phyloP scores from a whole-genome alignment of 1,140 invertebrate species.

The Brachionus sp. region DNA sequence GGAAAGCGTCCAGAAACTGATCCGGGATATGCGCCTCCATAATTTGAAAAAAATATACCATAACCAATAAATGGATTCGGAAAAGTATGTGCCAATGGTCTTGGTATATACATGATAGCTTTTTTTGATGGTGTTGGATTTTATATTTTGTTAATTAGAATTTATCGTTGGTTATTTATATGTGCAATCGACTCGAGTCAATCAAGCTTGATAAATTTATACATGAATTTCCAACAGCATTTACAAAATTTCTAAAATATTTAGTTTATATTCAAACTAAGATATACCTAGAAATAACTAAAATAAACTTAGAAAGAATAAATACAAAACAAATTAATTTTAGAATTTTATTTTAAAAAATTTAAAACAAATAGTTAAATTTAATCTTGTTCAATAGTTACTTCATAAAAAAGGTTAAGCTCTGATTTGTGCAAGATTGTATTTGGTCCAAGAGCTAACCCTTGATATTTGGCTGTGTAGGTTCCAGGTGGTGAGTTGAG shows the following conservation, averaged over 20 bases:
- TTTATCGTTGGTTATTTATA: not conserved
- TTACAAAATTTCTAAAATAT: not conserved
- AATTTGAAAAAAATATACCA: constrained; percentile 30
- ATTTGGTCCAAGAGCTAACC: not conserved
- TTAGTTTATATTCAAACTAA: not conserved
- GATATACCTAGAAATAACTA: not conserved
- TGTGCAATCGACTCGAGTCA: not conserved
- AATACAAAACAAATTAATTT: not conserved
- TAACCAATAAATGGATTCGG: constrained; percentile 21
- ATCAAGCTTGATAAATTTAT: not conserved
- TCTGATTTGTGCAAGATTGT: not conserved
- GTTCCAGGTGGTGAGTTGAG: not conserved
- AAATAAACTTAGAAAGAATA: not conserved
- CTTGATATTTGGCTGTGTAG: not conserved
- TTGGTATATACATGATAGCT: not conserved
- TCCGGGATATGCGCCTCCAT: not conserved
- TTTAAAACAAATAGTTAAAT: not conserved
- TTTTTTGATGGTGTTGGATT: not conserved
- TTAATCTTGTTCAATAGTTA: constrained; percentile 2
- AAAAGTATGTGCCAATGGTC: constrained; percentile 21
- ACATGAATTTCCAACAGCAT: not conserved
- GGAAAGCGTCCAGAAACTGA: not conserved
- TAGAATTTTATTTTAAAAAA: not conserved
- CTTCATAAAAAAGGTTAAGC: not conserved
- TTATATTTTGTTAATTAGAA: not conserved